phyloP scores from a whole-genome alignment of 2,888 invertebrate species.

The Acleris literana region DNA sequence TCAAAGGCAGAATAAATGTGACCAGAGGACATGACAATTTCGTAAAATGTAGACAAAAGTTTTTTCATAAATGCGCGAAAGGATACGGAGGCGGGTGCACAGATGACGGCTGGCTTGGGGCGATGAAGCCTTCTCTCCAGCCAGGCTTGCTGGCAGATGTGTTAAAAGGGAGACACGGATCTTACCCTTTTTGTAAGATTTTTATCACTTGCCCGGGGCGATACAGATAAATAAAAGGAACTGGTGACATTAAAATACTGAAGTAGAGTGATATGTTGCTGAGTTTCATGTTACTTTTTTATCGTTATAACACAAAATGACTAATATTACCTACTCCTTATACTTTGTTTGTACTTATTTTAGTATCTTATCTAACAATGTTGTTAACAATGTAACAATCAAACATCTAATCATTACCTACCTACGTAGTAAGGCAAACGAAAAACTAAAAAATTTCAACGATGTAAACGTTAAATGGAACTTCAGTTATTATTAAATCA shows the following conservation, averaged over 20 bases:
- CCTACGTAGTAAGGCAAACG: too few species aligned
- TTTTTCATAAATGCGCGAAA: slow-evolving; percentile 80
- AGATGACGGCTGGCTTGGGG: slow-evolving; percentile 77
- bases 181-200: slow-evolving; percentile 63
- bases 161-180: slow-evolving; percentile 74
- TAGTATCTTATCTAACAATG: too few species aligned
- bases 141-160: slow-evolving; percentile 75
- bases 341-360: too few species aligned
- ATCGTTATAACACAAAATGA: too few species aligned
- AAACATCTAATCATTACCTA: too few species aligned
- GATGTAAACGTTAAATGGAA: too few species aligned
- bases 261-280: slow-evolving; percentile 11
- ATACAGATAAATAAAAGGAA: slow-evolving; percentile 55
- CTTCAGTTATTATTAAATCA: not conserved
- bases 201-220: slow-evolving; percentile 66
- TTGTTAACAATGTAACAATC: too few species aligned
- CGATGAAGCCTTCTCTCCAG: slow-evolving; percentile 52
- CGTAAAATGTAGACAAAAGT: slow-evolving; percentile 72
- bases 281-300: not conserved
- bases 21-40: slow-evolving; percentile 64
- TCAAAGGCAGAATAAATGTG: slow-evolving; percentile 56
- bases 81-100: slow-evolving; percentile 63
- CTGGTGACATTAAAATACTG: slow-evolving; percentile 22
- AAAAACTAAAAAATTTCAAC: too few species aligned
- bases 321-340: too few species aligned